Base-by-base conservation (phyloP, 2,888 invertebrate genomes). In the Neuroscelio doddi region DNA sequence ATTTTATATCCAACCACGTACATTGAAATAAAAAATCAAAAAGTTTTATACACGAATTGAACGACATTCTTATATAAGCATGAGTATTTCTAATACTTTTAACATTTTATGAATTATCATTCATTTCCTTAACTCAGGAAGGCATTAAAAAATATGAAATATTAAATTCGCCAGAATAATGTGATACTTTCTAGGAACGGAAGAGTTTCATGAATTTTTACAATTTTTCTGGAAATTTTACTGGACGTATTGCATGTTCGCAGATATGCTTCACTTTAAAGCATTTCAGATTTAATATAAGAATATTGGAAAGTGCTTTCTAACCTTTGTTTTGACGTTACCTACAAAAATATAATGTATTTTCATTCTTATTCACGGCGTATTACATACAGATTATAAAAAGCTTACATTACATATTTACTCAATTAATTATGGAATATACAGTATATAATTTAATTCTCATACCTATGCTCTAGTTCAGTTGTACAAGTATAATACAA, bases 401-500 rank as follows among this genome's bases (percentile, higher is more conserved):
- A n/a, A n/a, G n/a, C n/a, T n/a, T n/a, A n/a, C 32, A 12, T 12
- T 32, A 36, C 38, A 41, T 24, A 7, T 21, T 16, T 24, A 5
- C 5, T 21, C 5, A 16, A n/a, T 38, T n/a, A 17, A 16, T 17
- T 7, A 16, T 17, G 16, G 44, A 53, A 17, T 50, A 15, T 32
- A 34, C 30, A 32, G 27, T 14, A 36, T 21, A 39, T 62, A 45
- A 56, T 15, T 63, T 51, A 50, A 34, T 34, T 30, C 30, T n/a
- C 44, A 21, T n/a, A n/a, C 21, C 15, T 34, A 46, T 21, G 36
- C 39, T 27, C 34, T 16, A 38, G 1, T 39, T 39, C 7, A 47
- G 32, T 55, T 59, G 44, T 62, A 63, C 67, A 59, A 47, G 34
- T 67, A 63, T 63, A 55, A 59, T 67, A 63, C 63, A 67, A 63